Evolutionary conservation across 2,113 vertebrate genomes (phyloP).

Genomic region (Noctilio leporinus): DNA sequence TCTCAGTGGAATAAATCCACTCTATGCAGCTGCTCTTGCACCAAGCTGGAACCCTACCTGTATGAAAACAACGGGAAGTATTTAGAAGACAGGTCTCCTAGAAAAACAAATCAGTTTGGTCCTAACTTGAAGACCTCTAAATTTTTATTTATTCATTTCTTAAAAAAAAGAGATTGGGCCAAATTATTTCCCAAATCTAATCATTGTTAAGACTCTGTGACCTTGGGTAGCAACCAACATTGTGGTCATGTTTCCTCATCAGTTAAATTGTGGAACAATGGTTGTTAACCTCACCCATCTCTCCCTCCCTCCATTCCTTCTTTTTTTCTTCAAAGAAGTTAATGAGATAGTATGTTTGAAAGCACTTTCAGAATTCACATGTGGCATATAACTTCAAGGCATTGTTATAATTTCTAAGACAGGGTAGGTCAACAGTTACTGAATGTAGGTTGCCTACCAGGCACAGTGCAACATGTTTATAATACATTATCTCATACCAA

Average conservation of each 20-base stretch:
- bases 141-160: background rate
- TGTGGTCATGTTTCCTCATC: background rate
- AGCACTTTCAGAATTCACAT: background rate
- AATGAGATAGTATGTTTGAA: background rate
- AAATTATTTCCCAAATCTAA: background rate
- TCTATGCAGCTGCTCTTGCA: fast-evolving
- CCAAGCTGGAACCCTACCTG: background rate
- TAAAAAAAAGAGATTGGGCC: background rate
- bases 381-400: background rate
- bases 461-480: background rate
- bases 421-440: background rate
- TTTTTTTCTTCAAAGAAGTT: background rate
- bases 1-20: background rate
- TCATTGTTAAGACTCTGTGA: background rate
- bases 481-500: background rate
- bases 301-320: background rate
- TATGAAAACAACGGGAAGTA: background rate
- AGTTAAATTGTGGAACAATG: background rate
- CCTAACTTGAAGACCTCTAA: background rate
- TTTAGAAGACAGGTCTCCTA: background rate
- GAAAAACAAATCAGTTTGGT: background rate
- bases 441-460: background rate
- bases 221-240: background rate
- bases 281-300: background rate
- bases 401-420: background rate